Conservation (phyloP, 2,888 invertebrate species). For the Diaphora mendica region DNA sequence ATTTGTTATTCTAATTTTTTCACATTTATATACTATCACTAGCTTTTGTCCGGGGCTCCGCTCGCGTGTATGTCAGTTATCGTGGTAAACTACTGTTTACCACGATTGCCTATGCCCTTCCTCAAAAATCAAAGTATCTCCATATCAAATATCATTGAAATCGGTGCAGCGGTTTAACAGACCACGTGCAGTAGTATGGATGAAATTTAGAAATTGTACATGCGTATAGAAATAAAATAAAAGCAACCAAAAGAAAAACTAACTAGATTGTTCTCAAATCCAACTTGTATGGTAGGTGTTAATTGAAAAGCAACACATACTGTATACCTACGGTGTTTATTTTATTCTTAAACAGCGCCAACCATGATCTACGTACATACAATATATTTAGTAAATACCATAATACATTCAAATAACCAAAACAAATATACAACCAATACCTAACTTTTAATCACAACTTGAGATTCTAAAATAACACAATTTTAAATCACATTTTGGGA, state of each 20-base stretch:
- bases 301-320: conserved; percentile 51
- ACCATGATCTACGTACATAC: conserved; percentile 39
- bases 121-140: too few species aligned
- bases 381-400: conserved; percentile 12
- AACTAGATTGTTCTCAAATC: conserved; percentile 24
- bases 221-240: background rate
- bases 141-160: too few species aligned
- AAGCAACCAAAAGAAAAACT: background rate
- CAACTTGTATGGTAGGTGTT: conserved; percentile 44
- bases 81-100: too few species aligned
- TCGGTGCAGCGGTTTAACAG: too few species aligned
- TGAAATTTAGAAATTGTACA: background rate
- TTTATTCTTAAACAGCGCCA: conserved; percentile 40
- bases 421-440: conserved; percentile 10
- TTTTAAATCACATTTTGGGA: conserved; percentile 34
- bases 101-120: too few species aligned
- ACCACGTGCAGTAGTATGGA: too few species aligned
- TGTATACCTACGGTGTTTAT: conserved; percentile 48
- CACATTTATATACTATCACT: background rate
- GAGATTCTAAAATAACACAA: conserved; percentile 18
- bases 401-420: background rate
- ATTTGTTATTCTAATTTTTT: background rate
- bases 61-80: too few species aligned
- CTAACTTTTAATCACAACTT: conserved; percentile 20
- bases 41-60: too few species aligned